Conservation (phyloP, 2,113 vertebrate genomes). For the Tupaia chinensis region DNA sequence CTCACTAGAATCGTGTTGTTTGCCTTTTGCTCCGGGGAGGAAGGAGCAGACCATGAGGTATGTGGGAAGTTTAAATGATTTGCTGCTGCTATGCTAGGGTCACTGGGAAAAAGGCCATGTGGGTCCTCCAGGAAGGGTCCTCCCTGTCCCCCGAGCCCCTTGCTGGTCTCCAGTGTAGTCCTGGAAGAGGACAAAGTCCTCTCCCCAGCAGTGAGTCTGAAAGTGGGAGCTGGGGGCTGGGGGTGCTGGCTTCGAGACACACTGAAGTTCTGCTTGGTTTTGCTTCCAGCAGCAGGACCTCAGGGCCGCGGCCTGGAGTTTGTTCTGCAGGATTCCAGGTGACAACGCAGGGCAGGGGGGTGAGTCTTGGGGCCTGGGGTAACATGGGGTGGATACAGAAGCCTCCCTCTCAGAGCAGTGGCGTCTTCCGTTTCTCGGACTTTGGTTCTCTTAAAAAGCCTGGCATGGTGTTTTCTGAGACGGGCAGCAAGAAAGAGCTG, state of each 20-base stretch:
- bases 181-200: neutral
- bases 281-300: neutral
- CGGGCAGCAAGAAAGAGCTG: neutral
- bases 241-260: neutral
- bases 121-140: neutral
- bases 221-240: neutral
- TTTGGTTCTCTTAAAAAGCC: neutral
- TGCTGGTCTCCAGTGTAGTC: neutral
- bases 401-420: too few species aligned
- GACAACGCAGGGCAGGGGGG: neutral
- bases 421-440: neutral
- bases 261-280: neutral
- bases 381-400: neutral
- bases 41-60: constrained; percentile 74
- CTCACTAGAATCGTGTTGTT: constrained; percentile 15
- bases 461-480: neutral
- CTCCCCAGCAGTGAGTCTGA: neutral
- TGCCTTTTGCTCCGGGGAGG: constrained; percentile 60
- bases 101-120: fast-evolving
- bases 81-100: neutral
- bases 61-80: constrained; percentile 14
- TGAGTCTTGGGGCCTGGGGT: neutral
- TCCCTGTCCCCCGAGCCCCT: neutral
- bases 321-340: neutral
- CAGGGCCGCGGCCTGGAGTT: neutral